Evolutionary conservation across 1,140 invertebrate species (phyloP), one percentile per base, ranked within the genome.

Genomic region (Coelopa frigida): DNA sequence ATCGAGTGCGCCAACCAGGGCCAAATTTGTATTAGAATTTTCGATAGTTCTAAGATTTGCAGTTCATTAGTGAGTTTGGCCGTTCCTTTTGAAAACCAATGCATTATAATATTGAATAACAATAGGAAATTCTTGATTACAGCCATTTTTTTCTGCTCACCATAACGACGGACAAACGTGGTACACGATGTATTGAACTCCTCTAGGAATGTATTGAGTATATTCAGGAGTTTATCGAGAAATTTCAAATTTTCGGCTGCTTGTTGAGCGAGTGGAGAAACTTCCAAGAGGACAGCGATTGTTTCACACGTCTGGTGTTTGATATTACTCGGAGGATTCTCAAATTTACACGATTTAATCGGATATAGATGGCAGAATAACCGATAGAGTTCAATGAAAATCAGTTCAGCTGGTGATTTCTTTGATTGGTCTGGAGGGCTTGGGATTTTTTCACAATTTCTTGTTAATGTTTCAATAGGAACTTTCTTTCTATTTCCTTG

Each of bases 1-100:
- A 24, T n/a, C 12, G 61, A 62, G 22, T 64, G 57, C 3, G 53
- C 53, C 2, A 61, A 15, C 63, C 63, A 68, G 1, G 61, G 59
- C 64, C 64, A 68, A 5, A 64, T 14, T 8, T 57, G 50, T 0
- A 62, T 18, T 2, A 59, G 14, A 4, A 62, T n/a, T 2, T 42
- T 47, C 0, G 53, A 46, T 1, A 56, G 10, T 3, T 31, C n/a
- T 3, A 29, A 4, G 6, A 58, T 54, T 17, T 52, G 35, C 0
- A 21, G 3, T 2, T 55, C 11, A 11, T 64, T 50, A 2, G 45
- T 56, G 5, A 68, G 50, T 14, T 54, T 35, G 1, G 52, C 21
- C 24, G 50, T 33, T 1, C 50, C 40, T 0, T 49, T 37, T n/a
- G 50, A 58, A 11, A 54, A 50, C 64, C 64, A 68, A n/a, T 53